Evolutionary conservation across 2,888 invertebrate genomes (phyloP).

Genomic region (Drosophila dives): DNA sequence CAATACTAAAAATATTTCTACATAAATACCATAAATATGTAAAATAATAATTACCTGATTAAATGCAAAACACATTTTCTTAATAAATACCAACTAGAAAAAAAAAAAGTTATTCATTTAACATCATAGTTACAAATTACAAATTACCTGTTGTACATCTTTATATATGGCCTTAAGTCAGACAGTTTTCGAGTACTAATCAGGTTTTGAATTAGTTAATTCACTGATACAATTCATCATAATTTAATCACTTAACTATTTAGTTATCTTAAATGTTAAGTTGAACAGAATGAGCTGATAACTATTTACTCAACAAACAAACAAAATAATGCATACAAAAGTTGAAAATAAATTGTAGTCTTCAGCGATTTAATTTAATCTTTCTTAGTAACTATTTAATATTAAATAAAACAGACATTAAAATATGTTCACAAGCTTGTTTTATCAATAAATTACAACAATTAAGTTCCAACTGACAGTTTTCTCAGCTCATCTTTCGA

Average conservation of each 20-base stretch:
- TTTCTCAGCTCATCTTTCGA: conserved; percentile 29
- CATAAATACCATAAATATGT: neutral
- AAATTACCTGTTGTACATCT: neutral
- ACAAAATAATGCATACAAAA: neutral
- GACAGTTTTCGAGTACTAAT: neutral
- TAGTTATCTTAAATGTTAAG: neutral
- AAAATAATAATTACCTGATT: neutral
- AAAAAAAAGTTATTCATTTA: neutral
- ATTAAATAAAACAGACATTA: neutral
- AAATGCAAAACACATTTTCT: neutral
- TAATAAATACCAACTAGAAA: neutral
- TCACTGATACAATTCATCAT: neutral
- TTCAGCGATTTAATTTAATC: neutral
- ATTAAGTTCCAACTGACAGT: conserved; percentile 4
- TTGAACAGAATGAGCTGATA: neutral
- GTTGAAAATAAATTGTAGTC: neutral
- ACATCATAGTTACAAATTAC: neutral
- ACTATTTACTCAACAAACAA: neutral
- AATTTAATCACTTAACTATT: neutral
- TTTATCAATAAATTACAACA: conserved; percentile 15
- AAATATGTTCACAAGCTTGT: neutral
- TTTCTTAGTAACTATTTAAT: neutral
- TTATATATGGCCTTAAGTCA: neutral
- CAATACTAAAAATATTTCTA: neutral
- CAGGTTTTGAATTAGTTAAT: neutral